Percentiles rank a stretch among this genome's conserved stretches.
Conservation (phyloP, 2,888 invertebrate species). For the Mythimna ferrago region DNA sequence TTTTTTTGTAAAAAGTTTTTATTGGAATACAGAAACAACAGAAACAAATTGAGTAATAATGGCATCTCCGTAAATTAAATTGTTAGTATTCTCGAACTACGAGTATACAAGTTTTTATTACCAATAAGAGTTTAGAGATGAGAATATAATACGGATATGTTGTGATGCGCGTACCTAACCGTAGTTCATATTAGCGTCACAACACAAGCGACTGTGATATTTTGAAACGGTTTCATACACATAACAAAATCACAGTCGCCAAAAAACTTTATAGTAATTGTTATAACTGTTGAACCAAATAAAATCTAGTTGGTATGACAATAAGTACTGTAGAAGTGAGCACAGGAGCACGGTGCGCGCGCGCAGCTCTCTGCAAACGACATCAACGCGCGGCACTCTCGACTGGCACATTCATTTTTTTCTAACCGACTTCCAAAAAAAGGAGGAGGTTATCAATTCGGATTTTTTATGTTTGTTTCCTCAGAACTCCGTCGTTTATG, state of each 20-base stretch:
- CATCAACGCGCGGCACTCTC: slow-evolving; percentile 63
- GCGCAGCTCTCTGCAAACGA: slow-evolving; percentile 54
- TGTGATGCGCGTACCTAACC: not conserved
- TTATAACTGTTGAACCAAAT: not conserved
- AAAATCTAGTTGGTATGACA: not conserved
- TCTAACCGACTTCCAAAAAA: too few relatives aligned
- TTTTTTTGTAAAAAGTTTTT: too few relatives aligned
- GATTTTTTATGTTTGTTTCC: too few relatives aligned
- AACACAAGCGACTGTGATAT: too few relatives aligned
- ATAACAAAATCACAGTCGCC: too few relatives aligned
- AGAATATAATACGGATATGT: not conserved
- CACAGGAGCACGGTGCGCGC: slow-evolving; percentile 20
- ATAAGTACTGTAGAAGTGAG: not conserved
- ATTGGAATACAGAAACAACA: not conserved
- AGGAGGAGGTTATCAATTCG: too few relatives aligned
- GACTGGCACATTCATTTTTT: not conserved
- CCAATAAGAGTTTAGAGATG: slow-evolving; percentile 1
- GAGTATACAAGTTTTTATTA: not conserved
- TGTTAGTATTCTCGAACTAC: too few relatives aligned
- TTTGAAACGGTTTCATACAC: too few relatives aligned
- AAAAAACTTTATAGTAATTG: not conserved
- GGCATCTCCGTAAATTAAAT: not conserved
- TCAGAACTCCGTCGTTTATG: too few relatives aligned
- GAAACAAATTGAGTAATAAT: not conserved
- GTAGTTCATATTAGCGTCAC: not conserved